phyloP scores from a whole-genome alignment of 2,113 vertebrate species.

The Mustelus asterias region DNA sequence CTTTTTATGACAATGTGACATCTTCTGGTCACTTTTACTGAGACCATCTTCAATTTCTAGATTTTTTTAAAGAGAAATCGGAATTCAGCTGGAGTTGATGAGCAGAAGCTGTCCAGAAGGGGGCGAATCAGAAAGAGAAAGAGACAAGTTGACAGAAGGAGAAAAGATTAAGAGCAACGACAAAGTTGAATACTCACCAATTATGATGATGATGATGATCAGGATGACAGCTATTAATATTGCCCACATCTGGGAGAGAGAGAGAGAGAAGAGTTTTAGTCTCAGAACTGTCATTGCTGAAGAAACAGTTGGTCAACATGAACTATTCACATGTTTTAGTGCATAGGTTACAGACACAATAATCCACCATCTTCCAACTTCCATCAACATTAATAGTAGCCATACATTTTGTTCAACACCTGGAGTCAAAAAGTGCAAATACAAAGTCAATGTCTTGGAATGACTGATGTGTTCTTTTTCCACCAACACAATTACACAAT shows the following conservation, averaged over 20 bases:
- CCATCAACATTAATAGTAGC: not conserved
- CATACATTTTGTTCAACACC: not conserved
- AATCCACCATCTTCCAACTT: not conserved
- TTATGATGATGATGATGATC: conserved; percentile 78
- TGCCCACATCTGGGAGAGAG: conserved; percentile 81
- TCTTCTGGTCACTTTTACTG: not conserved
- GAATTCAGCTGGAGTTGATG: not conserved
- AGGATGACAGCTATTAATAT: conserved; percentile 80
- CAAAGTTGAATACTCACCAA: conserved; percentile 66
- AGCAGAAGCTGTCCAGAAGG: conserved; percentile 41
- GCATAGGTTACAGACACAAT: not conserved
- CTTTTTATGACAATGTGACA: not conserved
- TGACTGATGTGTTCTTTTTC: not conserved
- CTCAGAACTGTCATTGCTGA: not conserved
- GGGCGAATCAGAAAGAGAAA: not conserved
- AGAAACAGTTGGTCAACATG: not conserved
- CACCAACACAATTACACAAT: not conserved
- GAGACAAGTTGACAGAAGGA: not conserved
- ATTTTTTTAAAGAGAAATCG: not conserved
- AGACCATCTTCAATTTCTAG: not conserved
- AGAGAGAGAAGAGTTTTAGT: not conserved
- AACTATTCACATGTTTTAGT: not conserved
- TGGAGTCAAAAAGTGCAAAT: not conserved
- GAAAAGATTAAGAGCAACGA: not conserved
- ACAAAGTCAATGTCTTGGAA: not conserved